phyloP scores from a whole-genome alignment of 2,113 vertebrate genomes.

The Callithrix jacchus region DNA sequence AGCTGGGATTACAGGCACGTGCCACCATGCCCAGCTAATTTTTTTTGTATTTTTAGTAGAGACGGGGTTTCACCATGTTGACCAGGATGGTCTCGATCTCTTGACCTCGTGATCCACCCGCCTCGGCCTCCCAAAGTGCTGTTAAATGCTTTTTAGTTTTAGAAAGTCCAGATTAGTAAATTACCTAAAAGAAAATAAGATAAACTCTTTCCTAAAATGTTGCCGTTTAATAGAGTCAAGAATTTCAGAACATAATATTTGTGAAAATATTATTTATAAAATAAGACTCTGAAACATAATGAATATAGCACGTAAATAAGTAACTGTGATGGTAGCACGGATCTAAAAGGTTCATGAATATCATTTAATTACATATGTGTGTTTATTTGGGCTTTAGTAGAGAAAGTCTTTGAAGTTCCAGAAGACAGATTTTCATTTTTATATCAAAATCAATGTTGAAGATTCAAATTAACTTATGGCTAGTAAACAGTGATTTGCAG shows the following conservation, averaged over 20 bases:
- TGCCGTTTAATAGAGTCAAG: constrained; percentile 23
- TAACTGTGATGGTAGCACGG: neutral
- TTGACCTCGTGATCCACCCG: too few species aligned
- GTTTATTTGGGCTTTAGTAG: constrained; percentile 22
- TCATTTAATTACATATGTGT: constrained; percentile 27
- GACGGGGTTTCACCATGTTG: too few species aligned
- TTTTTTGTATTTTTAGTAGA: too few species aligned
- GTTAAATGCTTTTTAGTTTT: constrained; percentile 52
- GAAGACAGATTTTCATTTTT: neutral
- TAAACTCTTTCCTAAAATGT: constrained; percentile 45
- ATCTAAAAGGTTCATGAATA: constrained; percentile 1
- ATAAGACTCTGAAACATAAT: constrained; percentile 33
- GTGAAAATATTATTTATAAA: constrained; percentile 14
- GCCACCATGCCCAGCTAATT: too few species aligned
- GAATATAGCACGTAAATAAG: neutral
- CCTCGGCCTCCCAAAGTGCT: too few species aligned
- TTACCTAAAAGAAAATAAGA: constrained; percentile 50
- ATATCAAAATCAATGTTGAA: constrained; percentile 51
- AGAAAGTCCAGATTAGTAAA: constrained; percentile 42
- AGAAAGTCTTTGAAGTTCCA: constrained; percentile 32
- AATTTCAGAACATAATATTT: constrained; percentile 34
- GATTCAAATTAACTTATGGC: constrained; percentile 48
- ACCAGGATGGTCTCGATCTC: too few species aligned
- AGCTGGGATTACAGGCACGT: too few species aligned
- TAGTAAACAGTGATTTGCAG: constrained; percentile 59